Evolutionary conservation across 2,113 vertebrate species (phyloP).

Genomic region (Proteles cristata): DNA sequence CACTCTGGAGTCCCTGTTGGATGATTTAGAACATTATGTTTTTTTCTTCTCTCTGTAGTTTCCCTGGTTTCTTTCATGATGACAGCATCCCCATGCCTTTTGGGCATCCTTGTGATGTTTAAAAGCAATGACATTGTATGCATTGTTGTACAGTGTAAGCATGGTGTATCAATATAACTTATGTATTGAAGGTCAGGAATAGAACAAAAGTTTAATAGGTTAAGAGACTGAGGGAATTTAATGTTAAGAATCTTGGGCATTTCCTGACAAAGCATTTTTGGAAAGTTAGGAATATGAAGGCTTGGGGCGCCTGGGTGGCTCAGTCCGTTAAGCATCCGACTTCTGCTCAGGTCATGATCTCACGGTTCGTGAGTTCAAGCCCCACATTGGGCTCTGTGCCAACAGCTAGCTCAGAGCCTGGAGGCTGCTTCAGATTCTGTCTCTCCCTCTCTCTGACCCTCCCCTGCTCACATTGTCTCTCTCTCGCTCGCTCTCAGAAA

Average conservation of each 20-base stretch:
- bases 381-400: too few species aligned
- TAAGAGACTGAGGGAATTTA: neutral
- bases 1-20: neutral
- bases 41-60: neutral
- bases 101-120: neutral
- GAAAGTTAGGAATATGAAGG: neutral
- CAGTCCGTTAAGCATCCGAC: too few species aligned
- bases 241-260: neutral
- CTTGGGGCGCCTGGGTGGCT: too few species aligned
- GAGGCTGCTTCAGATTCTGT: too few species aligned
- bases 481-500: too few species aligned
- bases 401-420: too few species aligned
- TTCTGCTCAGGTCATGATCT: too few species aligned
- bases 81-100: neutral
- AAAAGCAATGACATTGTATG: neutral
- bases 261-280: neutral
- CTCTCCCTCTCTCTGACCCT: too few species aligned
- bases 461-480: too few species aligned
- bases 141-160: neutral
- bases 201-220: neutral
- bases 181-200: neutral
- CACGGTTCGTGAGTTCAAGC: too few species aligned
- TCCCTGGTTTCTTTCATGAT: neutral
- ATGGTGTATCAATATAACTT: neutral
- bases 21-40: neutral